phyloP scores from a whole-genome alignment of 2,797 vertebrate species.

The Poeciliopsis infans region DNA sequence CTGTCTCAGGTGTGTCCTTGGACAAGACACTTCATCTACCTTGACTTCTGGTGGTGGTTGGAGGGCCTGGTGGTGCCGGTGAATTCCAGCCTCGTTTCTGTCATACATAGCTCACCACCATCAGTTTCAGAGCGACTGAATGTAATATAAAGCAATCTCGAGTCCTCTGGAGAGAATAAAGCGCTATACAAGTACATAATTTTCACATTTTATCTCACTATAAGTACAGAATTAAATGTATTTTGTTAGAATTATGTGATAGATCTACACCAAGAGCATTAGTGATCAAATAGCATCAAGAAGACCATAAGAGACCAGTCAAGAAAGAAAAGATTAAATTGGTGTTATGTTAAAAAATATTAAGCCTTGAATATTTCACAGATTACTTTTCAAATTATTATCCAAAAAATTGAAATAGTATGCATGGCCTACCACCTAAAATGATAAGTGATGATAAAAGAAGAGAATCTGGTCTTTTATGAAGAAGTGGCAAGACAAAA shows the following conservation, averaged over 20 bases:
- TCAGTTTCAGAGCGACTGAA: too few species aligned
- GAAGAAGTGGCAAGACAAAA: neutral
- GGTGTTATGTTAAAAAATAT: neutral
- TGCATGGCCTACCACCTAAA: neutral
- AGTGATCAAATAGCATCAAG: neutral
- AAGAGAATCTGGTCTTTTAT: neutral
- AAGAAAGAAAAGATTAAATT: neutral
- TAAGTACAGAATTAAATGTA: neutral
- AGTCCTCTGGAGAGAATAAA: too few species aligned
- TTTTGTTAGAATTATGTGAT: neutral
- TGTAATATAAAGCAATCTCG: too few species aligned
- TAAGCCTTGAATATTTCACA: neutral
- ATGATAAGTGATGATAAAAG: neutral
- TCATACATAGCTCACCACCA: too few species aligned
- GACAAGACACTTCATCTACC: too few species aligned
- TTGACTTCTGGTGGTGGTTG: too few species aligned
- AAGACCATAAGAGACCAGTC: neutral
- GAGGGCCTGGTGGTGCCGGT: too few species aligned
- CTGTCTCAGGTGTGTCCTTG: too few species aligned
- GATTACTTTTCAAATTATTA: neutral
- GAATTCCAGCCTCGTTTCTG: too few species aligned
- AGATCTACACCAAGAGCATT: neutral
- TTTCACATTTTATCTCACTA: neutral
- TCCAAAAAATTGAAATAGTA: neutral
- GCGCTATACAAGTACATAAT: too few species aligned